Conservation (phyloP, 1,140 invertebrate species). For the Cotesia chilonis region DNA sequence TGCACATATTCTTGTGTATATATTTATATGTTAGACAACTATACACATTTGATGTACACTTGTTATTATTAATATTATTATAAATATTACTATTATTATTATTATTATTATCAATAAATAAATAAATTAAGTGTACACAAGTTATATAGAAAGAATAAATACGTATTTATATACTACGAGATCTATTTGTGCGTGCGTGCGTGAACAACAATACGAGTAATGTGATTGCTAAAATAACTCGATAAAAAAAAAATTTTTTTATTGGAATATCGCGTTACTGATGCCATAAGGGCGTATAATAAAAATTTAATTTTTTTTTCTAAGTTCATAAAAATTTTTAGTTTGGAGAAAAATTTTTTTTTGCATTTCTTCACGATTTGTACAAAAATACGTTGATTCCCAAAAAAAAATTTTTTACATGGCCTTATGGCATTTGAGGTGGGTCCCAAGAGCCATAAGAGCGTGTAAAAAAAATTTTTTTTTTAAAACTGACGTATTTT, state of each 20-base stretch:
- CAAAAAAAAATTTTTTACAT: too few species aligned
- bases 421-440: too few species aligned
- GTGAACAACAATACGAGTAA: conserved; percentile 1
- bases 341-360: too few species aligned
- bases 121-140: conserved; percentile 1
- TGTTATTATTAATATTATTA: not conserved
- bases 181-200: conserved; percentile 19
- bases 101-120: not conserved
- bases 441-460: too few species aligned
- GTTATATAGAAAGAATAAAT: not conserved
- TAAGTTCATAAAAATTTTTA: too few species aligned
- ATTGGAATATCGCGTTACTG: not conserved
- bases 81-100: not conserved
- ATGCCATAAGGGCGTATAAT: too few species aligned
- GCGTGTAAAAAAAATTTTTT: too few species aligned
- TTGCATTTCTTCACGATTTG: too few species aligned
- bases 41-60: too few species aligned
- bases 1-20: conserved; percentile 13
- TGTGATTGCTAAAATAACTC: not conserved
- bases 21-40: conserved; percentile 10
- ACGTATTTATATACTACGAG: conserved; percentile 20
- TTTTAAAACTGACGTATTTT: too few species aligned
- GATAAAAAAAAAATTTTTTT: not conserved
- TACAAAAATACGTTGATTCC: too few species aligned
- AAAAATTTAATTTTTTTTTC: too few species aligned